Conservation (phyloP, 2,888 invertebrate genomes). For the Netelia fuscicornis region DNA sequence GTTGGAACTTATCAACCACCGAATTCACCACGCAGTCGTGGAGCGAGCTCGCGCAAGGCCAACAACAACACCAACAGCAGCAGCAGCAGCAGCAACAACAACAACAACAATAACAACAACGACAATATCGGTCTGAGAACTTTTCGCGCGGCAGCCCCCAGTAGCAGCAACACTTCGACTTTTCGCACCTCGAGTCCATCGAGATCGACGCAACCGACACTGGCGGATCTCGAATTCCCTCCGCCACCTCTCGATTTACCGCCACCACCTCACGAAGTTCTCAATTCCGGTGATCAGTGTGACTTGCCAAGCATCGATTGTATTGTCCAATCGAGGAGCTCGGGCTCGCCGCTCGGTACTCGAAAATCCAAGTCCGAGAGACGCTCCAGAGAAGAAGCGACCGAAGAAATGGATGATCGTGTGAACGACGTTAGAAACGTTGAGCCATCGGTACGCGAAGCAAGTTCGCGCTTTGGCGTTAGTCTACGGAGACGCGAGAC, state of each 20-base stretch:
- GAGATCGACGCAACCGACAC: conserved; percentile 89
- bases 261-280: conserved; percentile 86
- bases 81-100: conserved; percentile 70
- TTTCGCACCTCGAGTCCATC: conserved; percentile 90
- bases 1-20: conserved; percentile 85
- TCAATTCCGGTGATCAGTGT: conserved; percentile 74
- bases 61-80: conserved; percentile 83
- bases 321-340: conserved; percentile 68
- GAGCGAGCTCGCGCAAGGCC: conserved; percentile 74
- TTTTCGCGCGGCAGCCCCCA: conserved; percentile 80
- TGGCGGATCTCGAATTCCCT: conserved; percentile 95
- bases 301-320: conserved; percentile 71
- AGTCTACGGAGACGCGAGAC: conserved; percentile 89
- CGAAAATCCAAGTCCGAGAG: conserved; percentile 78
- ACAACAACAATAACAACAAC: conserved; percentile 76
- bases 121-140: conserved; percentile 85
- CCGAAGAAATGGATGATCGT: conserved; percentile 82
- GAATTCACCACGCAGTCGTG: conserved; percentile 87
- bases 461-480: conserved; percentile 90
- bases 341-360: conserved; percentile 77
- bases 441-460: conserved; percentile 90
- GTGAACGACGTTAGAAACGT: conserved; percentile 87
- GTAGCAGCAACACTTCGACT: conserved; percentile 77
- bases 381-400: conserved; percentile 69
- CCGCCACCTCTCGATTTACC: conserved; percentile 93